Conservation (phyloP, 2,888 invertebrate species). For the Alloscopus bannaensis region DNA sequence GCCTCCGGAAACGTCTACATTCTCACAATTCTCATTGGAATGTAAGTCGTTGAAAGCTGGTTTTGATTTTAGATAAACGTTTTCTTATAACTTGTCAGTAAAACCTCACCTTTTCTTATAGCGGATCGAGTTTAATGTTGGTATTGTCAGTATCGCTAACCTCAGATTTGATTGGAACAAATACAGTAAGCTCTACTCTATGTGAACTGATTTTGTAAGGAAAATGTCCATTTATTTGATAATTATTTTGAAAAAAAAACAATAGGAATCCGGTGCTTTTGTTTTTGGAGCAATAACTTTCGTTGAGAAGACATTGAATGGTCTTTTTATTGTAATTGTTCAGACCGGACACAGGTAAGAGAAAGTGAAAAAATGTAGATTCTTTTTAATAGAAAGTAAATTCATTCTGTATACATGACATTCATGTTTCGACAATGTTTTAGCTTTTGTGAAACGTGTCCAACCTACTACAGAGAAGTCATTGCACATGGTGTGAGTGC, state of each 20-base stretch:
- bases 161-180: conserved; percentile 73
- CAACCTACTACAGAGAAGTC: conserved; percentile 57
- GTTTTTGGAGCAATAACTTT: conserved; percentile 62
- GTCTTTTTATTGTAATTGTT: conserved; percentile 59
- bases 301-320: conserved; percentile 64
- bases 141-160: conserved; percentile 72
- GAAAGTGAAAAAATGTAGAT: too few species aligned
- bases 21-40: conserved; percentile 71
- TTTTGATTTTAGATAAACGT: too few species aligned
- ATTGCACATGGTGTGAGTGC: conserved; percentile 60
- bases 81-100: neutral
- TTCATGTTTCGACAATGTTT: conserved; percentile 8
- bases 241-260: too few species aligned
- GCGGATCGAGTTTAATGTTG: conserved; percentile 64
- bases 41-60: conserved; percentile 56
- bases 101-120: too few species aligned
- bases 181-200: conserved; percentile 66
- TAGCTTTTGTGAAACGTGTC: conserved; percentile 58
- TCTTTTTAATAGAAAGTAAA: too few species aligned
- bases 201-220: neutral
- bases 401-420: neutral
- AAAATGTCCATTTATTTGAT: neutral
- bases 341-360: conserved; percentile 62
- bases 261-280: conserved; percentile 64
- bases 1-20: conserved; percentile 68